Percentiles rank a stretch among this genome's conserved stretches.
These are phyloP conservation scores for Coryphaenoides rupestris DNA, from an alignment of 2,113 vertebrate genomes.

Conservation along the genomic window DNA sequence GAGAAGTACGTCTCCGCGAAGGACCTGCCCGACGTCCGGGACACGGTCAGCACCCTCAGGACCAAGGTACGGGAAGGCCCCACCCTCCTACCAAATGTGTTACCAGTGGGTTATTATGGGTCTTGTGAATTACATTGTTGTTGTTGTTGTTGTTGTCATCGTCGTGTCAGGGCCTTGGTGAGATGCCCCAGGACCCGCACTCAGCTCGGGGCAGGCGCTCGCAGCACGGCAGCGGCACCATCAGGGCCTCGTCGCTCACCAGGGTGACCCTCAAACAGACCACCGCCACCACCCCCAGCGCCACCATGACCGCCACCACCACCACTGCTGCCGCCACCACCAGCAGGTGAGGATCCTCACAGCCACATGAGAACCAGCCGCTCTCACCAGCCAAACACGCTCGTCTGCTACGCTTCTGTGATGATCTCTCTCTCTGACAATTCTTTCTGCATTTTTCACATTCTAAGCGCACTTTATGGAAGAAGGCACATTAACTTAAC, in stretches of 20 bases:
- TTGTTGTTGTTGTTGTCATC: too few species aligned
- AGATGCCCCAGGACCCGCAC: conserved; percentile 81
- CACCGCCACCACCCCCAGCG: conserved; percentile 40
- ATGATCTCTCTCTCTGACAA: too few species aligned
- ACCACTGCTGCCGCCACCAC: too few species aligned
- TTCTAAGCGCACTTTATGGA: too few species aligned
- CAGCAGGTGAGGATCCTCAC: not conserved
- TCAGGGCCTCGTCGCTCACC: conserved; percentile 80
- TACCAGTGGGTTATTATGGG: not conserved
- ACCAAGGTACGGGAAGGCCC: conserved; percentile 76
- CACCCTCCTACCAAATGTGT: not conserved
- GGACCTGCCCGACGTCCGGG: conserved; percentile 83
- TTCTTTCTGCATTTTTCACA: too few species aligned
- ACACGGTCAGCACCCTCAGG: conserved; percentile 78
- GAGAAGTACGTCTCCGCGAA: conserved; percentile 83
- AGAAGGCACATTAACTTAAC: too few species aligned
- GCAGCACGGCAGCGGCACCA: conserved; percentile 71
- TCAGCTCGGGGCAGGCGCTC: conserved; percentile 85
- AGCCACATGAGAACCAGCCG: too few species aligned
- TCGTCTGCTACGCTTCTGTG: too few species aligned
- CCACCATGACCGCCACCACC: conserved; percentile 39
- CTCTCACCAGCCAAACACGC: too few species aligned
- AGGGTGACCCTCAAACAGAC: conserved; percentile 72
- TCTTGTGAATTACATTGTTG: conserved; percentile 15
- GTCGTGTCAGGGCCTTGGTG: conserved; percentile 89